Evolutionary conservation across 2,113 vertebrate species (phyloP), one percentile per base, ranked within the genome.

Genomic region (Passer montanus): DNA sequence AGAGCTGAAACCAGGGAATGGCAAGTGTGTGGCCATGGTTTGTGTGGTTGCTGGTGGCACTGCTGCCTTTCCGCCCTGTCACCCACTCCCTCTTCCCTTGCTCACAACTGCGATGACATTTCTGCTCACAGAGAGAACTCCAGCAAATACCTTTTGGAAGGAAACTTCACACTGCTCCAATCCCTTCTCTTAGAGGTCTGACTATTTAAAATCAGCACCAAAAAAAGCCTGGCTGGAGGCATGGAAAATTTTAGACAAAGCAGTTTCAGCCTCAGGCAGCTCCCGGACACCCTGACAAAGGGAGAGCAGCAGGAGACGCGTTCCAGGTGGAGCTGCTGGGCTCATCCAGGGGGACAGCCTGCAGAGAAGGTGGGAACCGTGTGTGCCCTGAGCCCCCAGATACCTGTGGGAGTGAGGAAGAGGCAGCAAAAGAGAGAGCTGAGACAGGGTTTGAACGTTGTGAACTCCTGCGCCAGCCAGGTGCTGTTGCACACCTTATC

Each of bases 261-360:
- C 35, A 31, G 12, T 47, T 55, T 10, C 2, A 60, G 46, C 14
- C 53, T 80, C 59, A 44, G 69, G 15, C 31, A 59, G 43, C 33
- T 35, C 22, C 0, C 0, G 46, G 39, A 28, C 31, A 35, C 6
- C 74, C 26, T 3, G 6, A 37, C 28, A 46, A 31, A 80, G 64
- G 49, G 24, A 66, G 19, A 44, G 59, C 69, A 64, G 15, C 0
- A 0, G 0, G 4, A 66, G 41, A 17, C 5, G 1, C 0, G 0
- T 47, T 47, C 8, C 2, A n/a, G 49, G 10, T 14, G 52, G 31
- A 79, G 53, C 15, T 49, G 39, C 13, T 30, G 47, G 87, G 33
- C 6, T 37, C 35, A 5, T 10, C 30, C 2, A 0, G 58, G 17
- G 13, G 18, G 2, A 60, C 50, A 56, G 55, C 17, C 24, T 22